phyloP scores from a whole-genome alignment of 2,113 vertebrate species.

The Anarrhichthys ocellatus region DNA sequence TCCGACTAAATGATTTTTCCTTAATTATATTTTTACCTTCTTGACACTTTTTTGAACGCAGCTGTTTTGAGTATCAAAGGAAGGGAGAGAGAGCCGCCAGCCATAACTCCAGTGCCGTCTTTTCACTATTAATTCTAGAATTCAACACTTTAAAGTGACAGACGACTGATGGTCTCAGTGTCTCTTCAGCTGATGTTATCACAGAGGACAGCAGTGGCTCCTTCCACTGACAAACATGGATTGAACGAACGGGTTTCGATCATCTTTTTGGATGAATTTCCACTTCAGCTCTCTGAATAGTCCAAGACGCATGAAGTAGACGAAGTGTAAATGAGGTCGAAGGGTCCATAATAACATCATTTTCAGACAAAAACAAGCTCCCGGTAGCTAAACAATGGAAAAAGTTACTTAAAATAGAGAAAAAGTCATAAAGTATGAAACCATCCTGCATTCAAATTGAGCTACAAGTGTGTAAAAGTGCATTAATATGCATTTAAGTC shows the following conservation, averaged over 20 bases:
- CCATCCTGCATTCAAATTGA: background rate
- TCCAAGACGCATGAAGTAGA: too few species aligned
- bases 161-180: too few species aligned
- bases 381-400: background rate
- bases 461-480: background rate
- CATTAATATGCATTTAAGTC: too few species aligned
- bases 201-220: too few species aligned
- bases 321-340: background rate
- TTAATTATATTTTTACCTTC: background rate
- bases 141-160: too few species aligned
- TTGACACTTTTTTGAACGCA: background rate
- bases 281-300: too few species aligned
- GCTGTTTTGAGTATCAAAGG: background rate
- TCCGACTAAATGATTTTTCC: background rate
- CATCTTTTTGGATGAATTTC: too few species aligned
- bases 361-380: background rate
- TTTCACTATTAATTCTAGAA: too few species aligned
- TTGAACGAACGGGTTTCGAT: too few species aligned
- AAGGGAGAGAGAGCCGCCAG: background rate
- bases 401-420: background rate
- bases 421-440: background rate
- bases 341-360: background rate
- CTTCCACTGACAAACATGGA: too few species aligned
- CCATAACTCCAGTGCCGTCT: background rate
- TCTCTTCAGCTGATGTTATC: too few species aligned